These are phyloP conservation scores for Diogma glabrata DNA, from an alignment of 2,888 invertebrate genomes.

Conservation along the genomic window DNA sequence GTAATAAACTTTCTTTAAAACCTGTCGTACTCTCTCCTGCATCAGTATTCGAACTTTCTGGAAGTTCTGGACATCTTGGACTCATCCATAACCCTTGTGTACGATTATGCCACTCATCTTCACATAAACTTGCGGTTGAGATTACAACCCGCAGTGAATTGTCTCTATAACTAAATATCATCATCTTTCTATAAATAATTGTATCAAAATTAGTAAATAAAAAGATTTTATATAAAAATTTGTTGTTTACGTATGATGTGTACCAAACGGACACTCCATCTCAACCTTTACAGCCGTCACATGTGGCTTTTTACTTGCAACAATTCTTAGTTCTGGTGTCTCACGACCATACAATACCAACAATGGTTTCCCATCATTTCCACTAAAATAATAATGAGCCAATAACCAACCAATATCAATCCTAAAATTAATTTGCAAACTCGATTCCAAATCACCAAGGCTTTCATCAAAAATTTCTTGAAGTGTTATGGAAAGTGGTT, in stretches of 20 bases:
- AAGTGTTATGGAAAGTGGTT: slow-evolving; percentile 56
- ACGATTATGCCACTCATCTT: slow-evolving; percentile 87
- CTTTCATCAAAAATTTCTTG: slow-evolving; percentile 68
- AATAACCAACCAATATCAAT: slow-evolving; percentile 82
- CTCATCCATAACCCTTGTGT: slow-evolving; percentile 94
- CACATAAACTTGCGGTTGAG: slow-evolving; percentile 84
- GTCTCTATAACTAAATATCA: slow-evolving; percentile 72
- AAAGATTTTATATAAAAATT: too few relatives aligned
- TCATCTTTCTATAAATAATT: slow-evolving; percentile 71
- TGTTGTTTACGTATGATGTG: slow-evolving; percentile 62
- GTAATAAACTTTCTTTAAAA: slow-evolving; percentile 66
- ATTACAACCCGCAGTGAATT: slow-evolving; percentile 73
- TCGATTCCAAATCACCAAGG: slow-evolving; percentile 59
- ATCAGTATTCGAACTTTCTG: slow-evolving; percentile 39
- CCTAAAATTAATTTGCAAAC: slow-evolving; percentile 88
- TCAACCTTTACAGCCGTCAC: slow-evolving; percentile 54
- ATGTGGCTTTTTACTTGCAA: slow-evolving; percentile 48
- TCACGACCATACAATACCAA: slow-evolving; percentile 70
- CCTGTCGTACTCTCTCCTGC: slow-evolving; percentile 71
- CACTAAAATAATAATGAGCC: slow-evolving; percentile 70
- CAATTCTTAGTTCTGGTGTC: slow-evolving; percentile 44
- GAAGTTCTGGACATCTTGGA: slow-evolving; percentile 57
- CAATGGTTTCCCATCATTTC: slow-evolving; percentile 46
- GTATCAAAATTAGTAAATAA: too few relatives aligned
- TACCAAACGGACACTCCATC: slow-evolving; percentile 69